Evolutionary conservation across 2,888 invertebrate species (phyloP), one percentile per base, ranked within the genome.

Genomic region (Cryptocheilus praepositus): DNA sequence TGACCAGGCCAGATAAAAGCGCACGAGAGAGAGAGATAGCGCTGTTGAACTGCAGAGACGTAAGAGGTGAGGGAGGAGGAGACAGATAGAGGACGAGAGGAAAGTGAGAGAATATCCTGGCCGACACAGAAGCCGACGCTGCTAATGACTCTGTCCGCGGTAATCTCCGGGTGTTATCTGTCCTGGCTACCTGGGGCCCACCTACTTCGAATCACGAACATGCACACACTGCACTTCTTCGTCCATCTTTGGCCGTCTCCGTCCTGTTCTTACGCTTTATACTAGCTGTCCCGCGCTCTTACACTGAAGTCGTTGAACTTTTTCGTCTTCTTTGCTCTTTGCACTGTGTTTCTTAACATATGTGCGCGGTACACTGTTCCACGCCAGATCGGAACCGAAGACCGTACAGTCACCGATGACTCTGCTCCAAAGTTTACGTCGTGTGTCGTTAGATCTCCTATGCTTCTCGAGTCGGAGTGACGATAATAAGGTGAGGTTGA

Each of bases 121-220:
- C 76, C 81, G 81, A 87, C 87, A 88, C 88, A 88, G 88, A 86
- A 88, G 88, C 88, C 88, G 87, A 86, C 86, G 84, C 82, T 84
- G 88, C 88, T 88, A 88, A 88, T 88, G 88, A 88, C 88, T 88
- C 87, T 88, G 88, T 88, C 87, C 86, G 83, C 79, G 83, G 85
- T 88, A 88, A 88, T 88, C 88, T 88, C 83, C 76, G 84, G 86
- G 87, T 87, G 88, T 88, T 88, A 88, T 88, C 88, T 88, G 85
- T 86, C 85, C 85, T 83, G 83, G 86, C 88, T 88, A 88, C 88
- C 88, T 88, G 88, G 84, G 83, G 88, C 86, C 88, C 88, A 88
- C 88, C 88, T 88, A 88, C 88, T 85, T 87, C 79, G 88, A 88
- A 87, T 87, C 86, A 85, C 85, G 85, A 86, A 81, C 77, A 80